Percentiles rank a stretch among this genome's conserved stretches.
Evolutionary conservation across 2,113 vertebrate genomes (phyloP).

Genomic region (Caloenas nicobarica): DNA sequence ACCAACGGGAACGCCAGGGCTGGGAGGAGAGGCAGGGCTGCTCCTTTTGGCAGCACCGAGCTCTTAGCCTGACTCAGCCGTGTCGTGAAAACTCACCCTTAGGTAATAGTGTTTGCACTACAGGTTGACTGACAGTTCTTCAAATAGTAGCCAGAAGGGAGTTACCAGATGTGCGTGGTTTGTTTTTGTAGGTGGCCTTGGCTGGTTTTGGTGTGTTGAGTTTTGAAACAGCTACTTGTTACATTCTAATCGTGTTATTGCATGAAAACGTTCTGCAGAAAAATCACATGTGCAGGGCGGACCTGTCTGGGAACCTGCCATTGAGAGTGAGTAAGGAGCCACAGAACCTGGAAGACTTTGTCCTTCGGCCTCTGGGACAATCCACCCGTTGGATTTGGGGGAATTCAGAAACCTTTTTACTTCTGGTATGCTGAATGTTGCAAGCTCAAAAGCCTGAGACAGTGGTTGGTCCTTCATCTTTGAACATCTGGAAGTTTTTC

Average conservation of each 20-base stretch:
- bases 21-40: not conserved
- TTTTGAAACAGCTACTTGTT: conserved; percentile 41
- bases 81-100: conserved; percentile 54
- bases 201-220: not conserved
- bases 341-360: not conserved
- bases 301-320: not conserved
- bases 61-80: not conserved
- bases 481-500: not conserved
- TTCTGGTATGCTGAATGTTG: not conserved
- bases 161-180: not conserved
- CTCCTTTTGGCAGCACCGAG: not conserved
- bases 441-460: not conserved
- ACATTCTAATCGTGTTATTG: conserved; percentile 12
- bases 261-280: conserved; percentile 13
- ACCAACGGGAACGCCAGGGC: not conserved
- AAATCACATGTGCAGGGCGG: not conserved
- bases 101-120: conserved; percentile 29
- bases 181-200: conserved; percentile 38
- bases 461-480: not conserved
- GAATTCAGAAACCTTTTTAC: not conserved
- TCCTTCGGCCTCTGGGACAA: not conserved
- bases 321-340: not conserved
- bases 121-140: conserved; percentile 11
- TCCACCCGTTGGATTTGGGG: not conserved
- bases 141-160: conserved; percentile 55